A percentile compares a stretch with the other conserved stretches of the same genome.
Conservation (phyloP, 2,888 invertebrate genomes). For the Podotricha telesiphe region DNA sequence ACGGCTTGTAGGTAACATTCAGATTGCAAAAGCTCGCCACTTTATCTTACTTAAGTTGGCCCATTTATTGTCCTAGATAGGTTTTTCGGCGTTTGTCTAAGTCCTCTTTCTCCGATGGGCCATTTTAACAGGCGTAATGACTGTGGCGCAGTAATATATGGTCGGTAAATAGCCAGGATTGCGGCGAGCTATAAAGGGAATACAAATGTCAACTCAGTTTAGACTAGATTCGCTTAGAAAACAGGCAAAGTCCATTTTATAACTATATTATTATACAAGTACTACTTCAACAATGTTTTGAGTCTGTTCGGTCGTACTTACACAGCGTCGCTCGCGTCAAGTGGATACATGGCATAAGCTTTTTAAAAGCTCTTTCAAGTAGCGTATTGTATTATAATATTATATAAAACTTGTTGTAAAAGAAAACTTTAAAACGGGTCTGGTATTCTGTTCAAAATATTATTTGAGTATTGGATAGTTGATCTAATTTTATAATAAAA, state of each 20-base stretch:
- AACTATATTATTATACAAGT: background rate
- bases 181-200: background rate
- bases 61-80: conserved; percentile 28
- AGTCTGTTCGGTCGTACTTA: background rate
- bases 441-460: too few relatives aligned
- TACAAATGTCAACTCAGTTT: too few relatives aligned
- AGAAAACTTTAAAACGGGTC: too few relatives aligned
- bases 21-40: background rate
- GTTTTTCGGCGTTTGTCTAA: conserved; percentile 24
- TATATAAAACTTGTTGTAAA: background rate
- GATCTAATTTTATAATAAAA: too few relatives aligned
- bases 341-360: conserved; percentile 2
- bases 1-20: background rate
- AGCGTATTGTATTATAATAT: background rate
- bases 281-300: background rate
- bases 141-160: conserved; percentile 30
- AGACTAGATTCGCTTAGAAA: background rate
- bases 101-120: conserved; percentile 6
- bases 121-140: conserved; percentile 28
- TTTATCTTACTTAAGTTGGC: conserved; percentile 22
- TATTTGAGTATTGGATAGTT: too few relatives aligned
- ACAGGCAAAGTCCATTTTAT: conserved; percentile 2
- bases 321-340: background rate
- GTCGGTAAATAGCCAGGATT: conserved; percentile 11
- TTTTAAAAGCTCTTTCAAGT: background rate